Conservation (phyloP, 2,797 vertebrate species). For the Luscinia luscinia region DNA sequence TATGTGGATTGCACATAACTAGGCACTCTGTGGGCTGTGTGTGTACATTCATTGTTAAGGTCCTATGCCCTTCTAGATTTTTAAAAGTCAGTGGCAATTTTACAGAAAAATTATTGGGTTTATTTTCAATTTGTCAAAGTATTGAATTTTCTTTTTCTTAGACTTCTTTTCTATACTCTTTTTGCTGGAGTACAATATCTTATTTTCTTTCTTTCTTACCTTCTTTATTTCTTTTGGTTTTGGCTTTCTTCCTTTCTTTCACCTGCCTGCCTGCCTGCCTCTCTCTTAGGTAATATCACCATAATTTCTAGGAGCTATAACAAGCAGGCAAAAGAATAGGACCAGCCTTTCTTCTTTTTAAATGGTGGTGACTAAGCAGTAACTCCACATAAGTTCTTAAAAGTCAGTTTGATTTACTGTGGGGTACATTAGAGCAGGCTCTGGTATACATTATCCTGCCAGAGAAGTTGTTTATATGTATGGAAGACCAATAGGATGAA, state of each 20-base stretch:
- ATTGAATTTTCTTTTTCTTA: not conserved
- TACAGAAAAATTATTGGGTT: not conserved
- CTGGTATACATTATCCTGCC: constrained; percentile 2
- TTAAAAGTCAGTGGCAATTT: not conserved
- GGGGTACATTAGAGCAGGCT: not conserved
- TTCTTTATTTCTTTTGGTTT: not conserved
- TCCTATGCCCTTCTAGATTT: not conserved
- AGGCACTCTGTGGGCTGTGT: not conserved
- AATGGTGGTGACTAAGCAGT: constrained; percentile 15
- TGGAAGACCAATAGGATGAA: not conserved
- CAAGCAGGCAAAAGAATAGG: constrained; percentile 3
- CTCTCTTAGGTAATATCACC: not conserved
- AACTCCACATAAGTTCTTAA: constrained; percentile 22
- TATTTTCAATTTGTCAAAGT: not conserved
- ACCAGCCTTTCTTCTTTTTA: constrained; percentile 14
- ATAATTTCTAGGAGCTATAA: constrained; percentile 18
- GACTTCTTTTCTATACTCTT: not conserved
- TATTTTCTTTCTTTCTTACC: not conserved
- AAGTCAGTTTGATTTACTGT: constrained; percentile 34
- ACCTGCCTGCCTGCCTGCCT: not conserved
- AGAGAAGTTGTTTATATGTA: not conserved
- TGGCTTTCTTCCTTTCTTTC: not conserved
- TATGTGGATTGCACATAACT: not conserved
- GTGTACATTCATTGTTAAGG: not conserved
- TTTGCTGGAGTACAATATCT: not conserved